Base-by-base conservation (phyloP, 1,140 invertebrate species). In the Camponotus pennsylvanicus region DNA sequence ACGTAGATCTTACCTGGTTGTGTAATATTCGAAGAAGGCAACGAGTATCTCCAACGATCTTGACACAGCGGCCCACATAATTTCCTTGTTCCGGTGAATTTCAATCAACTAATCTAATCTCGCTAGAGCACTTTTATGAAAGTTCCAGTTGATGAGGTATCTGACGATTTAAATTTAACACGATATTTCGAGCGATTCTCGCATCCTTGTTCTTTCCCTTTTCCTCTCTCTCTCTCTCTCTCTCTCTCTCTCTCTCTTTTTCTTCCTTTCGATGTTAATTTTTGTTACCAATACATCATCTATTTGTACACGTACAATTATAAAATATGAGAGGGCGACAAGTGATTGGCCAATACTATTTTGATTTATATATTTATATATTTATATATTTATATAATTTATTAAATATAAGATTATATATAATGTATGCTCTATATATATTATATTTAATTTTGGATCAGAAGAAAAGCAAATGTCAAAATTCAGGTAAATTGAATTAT, bases 1-100 rank as follows among this genome's bases (percentile, higher is more conserved):
- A 64, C n/a, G 61, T 45, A 32, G 37, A 71, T 86, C 93, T 95
- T 96, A 97, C 97, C 97, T 97, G 92, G 96, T 96, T 85, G 96
- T 96, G 94, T 97, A 97, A 94, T 97, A 97, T 92, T 97, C 97
- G 96, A 97, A 97, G 95, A 97, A 97, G 79, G 97, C 97, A 85
- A 97, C 97, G 86, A 97, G 95, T 92, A 97, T 97, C 95, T 97
- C 97, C 93, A 97, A 96, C 70, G 97, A 97, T 93, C 97, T 96
- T 89, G 97, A 96, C 94, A 97, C 97, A 67, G 97, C 96, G 78
- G 97, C 96, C 97, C 97, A 97, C 97, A 97, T 97, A 94, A 96
- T 94, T 91, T 84, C 66, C 79, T 82, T n/a, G 70, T 90, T 80
- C 61, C 66, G 45, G 8, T 32, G 59, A 59, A 27, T 57, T 59